These are phyloP conservation scores for Eurystomus gularis DNA, from an alignment of 2,113 vertebrate species.

Conservation along the genomic window DNA sequence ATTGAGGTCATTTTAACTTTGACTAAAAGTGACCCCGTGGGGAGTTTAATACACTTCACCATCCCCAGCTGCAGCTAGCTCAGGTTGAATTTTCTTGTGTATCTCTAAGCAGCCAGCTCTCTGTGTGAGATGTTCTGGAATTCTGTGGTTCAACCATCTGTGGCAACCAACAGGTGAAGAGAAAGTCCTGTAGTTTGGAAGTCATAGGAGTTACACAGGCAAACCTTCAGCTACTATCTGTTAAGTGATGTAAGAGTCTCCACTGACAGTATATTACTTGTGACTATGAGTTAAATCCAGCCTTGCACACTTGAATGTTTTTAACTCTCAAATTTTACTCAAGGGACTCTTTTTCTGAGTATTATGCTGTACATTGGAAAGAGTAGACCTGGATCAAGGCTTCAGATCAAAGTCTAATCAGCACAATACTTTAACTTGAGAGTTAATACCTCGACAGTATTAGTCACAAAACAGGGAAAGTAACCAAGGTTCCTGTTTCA, in stretches of 20 bases:
- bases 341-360: neutral
- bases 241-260: neutral
- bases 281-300: neutral
- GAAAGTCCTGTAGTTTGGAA: neutral
- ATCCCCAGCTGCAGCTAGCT: neutral
- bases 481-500: neutral
- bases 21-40: neutral
- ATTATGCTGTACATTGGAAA: neutral
- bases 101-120: neutral
- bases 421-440: neutral
- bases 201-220: neutral
- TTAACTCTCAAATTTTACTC: neutral
- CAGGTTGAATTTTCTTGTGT: neutral
- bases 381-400: neutral
- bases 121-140: neutral
- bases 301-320: neutral
- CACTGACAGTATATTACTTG: neutral
- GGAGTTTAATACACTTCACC: neutral
- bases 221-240: neutral
- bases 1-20: neutral
- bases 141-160: neutral
- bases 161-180: neutral
- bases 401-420: neutral
- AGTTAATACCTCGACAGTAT: neutral
- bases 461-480: neutral